Conservation (phyloP, 2,113 vertebrate species). For the Alosa alosa region DNA sequence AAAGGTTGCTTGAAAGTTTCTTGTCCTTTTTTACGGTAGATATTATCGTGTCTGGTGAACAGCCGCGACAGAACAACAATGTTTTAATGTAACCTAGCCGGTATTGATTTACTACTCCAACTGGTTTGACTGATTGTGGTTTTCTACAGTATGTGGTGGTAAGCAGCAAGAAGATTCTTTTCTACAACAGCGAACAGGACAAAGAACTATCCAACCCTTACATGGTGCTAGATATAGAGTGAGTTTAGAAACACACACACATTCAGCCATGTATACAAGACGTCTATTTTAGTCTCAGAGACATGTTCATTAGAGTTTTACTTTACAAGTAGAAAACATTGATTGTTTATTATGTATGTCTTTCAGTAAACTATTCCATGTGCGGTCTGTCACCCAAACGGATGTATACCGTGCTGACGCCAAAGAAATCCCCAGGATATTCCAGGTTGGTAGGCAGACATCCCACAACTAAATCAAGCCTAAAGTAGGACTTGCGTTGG, state of each 20-base stretch:
- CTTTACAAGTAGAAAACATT: neutral
- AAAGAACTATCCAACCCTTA: constrained; percentile 95
- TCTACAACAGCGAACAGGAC: constrained; percentile 97
- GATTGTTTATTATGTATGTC: constrained; percentile 16
- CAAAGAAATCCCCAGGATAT: constrained; percentile 98
- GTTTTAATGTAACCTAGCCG: neutral
- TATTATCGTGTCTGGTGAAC: neutral
- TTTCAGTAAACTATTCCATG: constrained; percentile 94
- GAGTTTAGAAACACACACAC: constrained; percentile 61
- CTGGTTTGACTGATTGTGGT: constrained; percentile 11
- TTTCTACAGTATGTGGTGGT: constrained; percentile 90
- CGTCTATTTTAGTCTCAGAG: neutral
- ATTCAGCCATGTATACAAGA: neutral
- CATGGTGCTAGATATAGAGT: constrained; percentile 99
- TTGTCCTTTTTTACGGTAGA: neutral
- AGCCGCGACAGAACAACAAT: neutral
- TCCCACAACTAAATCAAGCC: neutral
- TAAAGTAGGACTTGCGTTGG: neutral
- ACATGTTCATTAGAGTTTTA: neutral
- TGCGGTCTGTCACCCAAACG: constrained; percentile 95
- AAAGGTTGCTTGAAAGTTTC: constrained; percentile 74
- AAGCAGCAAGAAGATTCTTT: constrained; percentile 99
- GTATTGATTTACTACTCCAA: neutral
- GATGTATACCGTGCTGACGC: constrained; percentile 96
- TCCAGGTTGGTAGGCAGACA: constrained; percentile 77